Conservation (phyloP, 2,797 vertebrate species). For the Anas flavirostris region DNA sequence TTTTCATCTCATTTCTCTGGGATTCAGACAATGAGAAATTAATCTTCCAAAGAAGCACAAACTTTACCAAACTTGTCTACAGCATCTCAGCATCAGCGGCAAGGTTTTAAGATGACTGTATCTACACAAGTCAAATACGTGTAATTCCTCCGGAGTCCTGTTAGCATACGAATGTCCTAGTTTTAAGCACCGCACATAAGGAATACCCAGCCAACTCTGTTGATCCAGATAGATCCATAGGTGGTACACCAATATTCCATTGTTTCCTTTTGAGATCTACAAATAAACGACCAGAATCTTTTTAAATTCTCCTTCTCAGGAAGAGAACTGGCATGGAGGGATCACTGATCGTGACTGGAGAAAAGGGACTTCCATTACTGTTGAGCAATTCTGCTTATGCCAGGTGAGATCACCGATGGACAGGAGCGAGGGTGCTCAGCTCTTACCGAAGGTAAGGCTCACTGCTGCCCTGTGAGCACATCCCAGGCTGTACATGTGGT, state of each 20-base stretch:
- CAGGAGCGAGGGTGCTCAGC: accelerated
- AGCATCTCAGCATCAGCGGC: background rate
- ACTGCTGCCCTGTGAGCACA: background rate
- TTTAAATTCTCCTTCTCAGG: no score
- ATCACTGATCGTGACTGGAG: accelerated
- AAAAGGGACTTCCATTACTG: accelerated
- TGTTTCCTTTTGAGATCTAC: accelerated
- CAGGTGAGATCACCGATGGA: background rate
- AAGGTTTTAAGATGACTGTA: background rate
- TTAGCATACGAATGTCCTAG: no score
- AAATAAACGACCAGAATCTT: background rate
- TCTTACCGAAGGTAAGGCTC: accelerated
- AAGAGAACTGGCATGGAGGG: background rate
- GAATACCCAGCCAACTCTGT: no score
- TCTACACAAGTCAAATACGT: background rate
- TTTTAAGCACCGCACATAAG: background rate
- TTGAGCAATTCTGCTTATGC: background rate
- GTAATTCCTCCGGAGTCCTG: background rate
- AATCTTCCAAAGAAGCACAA: background rate
- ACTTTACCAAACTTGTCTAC: background rate
- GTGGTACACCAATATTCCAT: background rate
- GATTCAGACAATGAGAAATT: background rate
- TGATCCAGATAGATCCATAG: no score
- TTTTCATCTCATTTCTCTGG: background rate
- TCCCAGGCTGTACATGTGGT: accelerated